These are phyloP conservation scores for Frankliniella intonsa DNA, from an alignment of 2,888 invertebrate genomes.

Conservation along the genomic window DNA sequence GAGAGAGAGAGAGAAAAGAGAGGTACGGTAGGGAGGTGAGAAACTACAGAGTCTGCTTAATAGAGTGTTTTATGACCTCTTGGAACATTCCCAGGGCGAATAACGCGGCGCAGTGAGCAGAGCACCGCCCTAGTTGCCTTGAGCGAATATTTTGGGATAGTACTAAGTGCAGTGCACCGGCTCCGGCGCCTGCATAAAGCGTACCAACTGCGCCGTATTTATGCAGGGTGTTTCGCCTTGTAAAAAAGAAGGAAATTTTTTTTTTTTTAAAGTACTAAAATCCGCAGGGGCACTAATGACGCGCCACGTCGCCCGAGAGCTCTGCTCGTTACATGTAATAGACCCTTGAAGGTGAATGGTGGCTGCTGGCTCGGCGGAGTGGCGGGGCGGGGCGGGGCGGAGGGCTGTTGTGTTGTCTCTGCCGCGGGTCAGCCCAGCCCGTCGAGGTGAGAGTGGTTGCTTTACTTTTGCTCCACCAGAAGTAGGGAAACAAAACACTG, in stretches of 20 bases:
- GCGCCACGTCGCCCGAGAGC: background rate
- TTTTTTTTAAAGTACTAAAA: background rate
- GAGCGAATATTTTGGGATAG: background rate
- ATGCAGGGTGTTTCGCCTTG: background rate
- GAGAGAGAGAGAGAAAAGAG: background rate
- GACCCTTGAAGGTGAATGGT: too few species aligned
- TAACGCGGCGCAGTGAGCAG: background rate
- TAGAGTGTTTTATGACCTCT: background rate
- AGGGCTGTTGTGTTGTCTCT: too few species aligned
- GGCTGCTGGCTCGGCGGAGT: too few species aligned
- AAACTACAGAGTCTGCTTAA: background rate
- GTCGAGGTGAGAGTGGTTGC: too few species aligned
- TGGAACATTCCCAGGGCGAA: background rate
- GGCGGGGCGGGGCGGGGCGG: too few species aligned
- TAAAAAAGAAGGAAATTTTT: background rate
- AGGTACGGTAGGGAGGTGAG: background rate
- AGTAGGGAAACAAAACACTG: too few species aligned
- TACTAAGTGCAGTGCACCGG: background rate
- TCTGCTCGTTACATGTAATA: too few species aligned
- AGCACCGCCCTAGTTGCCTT: background rate
- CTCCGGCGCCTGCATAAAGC: background rate
- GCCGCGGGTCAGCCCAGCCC: too few species aligned
- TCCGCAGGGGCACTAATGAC: background rate
- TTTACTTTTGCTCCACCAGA: too few species aligned
- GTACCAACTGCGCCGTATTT: background rate